These are phyloP conservation scores for Spermophilus dauricus DNA, from an alignment of 2,113 vertebrate species.

Conservation along the genomic window DNA sequence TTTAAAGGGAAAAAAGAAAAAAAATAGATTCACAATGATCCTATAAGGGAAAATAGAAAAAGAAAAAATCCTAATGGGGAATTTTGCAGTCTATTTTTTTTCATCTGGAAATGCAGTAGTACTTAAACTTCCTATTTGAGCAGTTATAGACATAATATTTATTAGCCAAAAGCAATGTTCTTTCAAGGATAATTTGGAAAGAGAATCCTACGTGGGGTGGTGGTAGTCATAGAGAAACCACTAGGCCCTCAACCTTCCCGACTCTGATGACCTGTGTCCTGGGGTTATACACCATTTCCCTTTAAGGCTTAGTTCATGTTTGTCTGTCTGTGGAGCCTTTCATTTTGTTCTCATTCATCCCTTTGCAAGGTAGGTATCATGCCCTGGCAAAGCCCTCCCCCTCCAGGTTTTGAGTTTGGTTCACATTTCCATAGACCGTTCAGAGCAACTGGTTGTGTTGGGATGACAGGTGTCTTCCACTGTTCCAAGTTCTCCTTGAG, in stretches of 20 bases:
- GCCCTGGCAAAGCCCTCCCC: not conserved
- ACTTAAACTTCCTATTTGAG: not conserved
- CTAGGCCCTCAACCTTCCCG: not conserved
- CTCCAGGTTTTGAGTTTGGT: not conserved
- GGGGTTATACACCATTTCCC: not conserved
- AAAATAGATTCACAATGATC: not conserved
- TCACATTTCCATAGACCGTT: not conserved
- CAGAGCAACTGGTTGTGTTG: not conserved
- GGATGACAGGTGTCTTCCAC: not conserved
- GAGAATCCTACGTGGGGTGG: not conserved
- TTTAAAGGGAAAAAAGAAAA: slow-evolving; percentile 44
- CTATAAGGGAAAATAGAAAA: not conserved
- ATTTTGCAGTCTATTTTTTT: not conserved
- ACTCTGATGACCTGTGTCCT: not conserved
- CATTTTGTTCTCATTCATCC: not conserved
- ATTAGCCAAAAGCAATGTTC: slow-evolving; percentile 20
- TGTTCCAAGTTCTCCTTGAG: not conserved
- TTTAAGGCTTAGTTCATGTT: not conserved
- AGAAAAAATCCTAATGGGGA: not conserved
- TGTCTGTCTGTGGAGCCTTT: not conserved
- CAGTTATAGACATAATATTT: not conserved
- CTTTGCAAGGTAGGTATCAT: not conserved
- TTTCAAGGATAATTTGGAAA: not conserved
- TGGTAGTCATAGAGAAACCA: not conserved
- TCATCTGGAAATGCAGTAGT: not conserved